Evolutionary conservation across 30 jellyfish, hydroid and myxozoan species (phyloP), one percentile per base, ranked within the genome.

Genomic region (Rhopilema esculentum): DNA sequence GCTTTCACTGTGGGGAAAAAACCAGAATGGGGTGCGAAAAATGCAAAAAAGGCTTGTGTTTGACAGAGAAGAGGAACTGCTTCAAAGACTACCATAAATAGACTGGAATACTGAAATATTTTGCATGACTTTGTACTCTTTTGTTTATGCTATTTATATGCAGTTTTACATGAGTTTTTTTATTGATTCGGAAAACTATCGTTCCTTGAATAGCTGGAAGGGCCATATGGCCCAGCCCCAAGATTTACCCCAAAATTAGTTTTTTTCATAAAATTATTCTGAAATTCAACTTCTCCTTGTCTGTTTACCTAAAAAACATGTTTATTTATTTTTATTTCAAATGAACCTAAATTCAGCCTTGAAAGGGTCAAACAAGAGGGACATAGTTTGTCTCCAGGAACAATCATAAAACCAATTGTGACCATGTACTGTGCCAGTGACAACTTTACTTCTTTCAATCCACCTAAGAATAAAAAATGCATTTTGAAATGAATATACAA

Each of bases 1-100:
- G 86, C 74, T 22, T 8, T 0, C 57, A 65, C 72, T 82, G 91
- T 68, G 77, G 84, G 29, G 91, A 63, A 27, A 82, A 82, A 67
- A 82, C 83, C 71, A 12, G 91, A 23, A 65, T 63, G 21, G 91
- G 91, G 16, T 70, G 93, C 72, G 28, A 17, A 21, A 68, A 51
- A 17, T 83, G 82, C 62, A 57, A 57, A 77, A 40, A 40, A 12
- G 57, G 57, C 57, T n/a, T 40, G 57, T 40, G 57, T 12, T 40
- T 40, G 57, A 40, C 12, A 12, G 57, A 40, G 57, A 40, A 40
- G 57, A 40, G 9, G 57, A 40, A 40, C 57, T 40, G 57, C 12
- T 40, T 40, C 9, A 40, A 40, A 40, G 57, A 40, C 57, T 40
- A 40, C 57, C 57, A 40, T 40, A 40, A 40, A 40, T 6, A 40